Base-by-base conservation (phyloP, 2,797 vertebrate species). In the Sternarchorhynchus goeldii region DNA sequence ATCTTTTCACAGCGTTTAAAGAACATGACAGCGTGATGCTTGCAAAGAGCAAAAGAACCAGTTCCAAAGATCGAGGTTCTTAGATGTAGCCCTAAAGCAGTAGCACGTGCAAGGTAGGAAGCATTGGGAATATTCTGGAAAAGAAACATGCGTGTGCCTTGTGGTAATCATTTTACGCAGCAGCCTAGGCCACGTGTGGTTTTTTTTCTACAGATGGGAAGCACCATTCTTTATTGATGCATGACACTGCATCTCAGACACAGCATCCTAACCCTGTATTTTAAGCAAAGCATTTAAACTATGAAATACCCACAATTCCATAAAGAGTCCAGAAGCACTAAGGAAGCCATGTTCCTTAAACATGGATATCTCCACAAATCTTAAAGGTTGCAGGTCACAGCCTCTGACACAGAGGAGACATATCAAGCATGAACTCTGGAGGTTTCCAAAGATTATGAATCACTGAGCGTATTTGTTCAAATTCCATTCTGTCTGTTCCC, bases 131-230 rank as follows among this genome's bases (percentile, higher is more conserved):
- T 83, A 78, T 73, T 63, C 80, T 65, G 59, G 25, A 36, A 29
- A 80, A 84, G 16, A 78, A 73, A 64, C 82, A 86, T 66, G 66
- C 76, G 73, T 79, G 77, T 62, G 36, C 78, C 80, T 78, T 59
- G 21, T 32, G 34, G 73, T 73, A 81, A 21, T 82, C 81, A 85
- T 83, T 88, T 88, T 76, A 86, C 80, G 67, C 76, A 78, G 78
- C 58, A 82, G 76, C 69, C 58, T 72, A 87, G 81, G 73, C 56
- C 39, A 83, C 74, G 80, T 69, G 81, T 75, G 77, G 6, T 12
- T 8, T 85, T 82, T 66, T 83, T 80, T 75, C 63, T 59, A 86
- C 77, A 85, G 63, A 83, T 81, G 76, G 76, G 83, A 68, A 79
- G 14, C 29, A 82, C 65, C 31, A 82, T 45, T 56, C 76, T 81